These are phyloP conservation scores for Agrochola lychnidis DNA, from an alignment of 2,888 invertebrate species.

Conservation along the genomic window DNA sequence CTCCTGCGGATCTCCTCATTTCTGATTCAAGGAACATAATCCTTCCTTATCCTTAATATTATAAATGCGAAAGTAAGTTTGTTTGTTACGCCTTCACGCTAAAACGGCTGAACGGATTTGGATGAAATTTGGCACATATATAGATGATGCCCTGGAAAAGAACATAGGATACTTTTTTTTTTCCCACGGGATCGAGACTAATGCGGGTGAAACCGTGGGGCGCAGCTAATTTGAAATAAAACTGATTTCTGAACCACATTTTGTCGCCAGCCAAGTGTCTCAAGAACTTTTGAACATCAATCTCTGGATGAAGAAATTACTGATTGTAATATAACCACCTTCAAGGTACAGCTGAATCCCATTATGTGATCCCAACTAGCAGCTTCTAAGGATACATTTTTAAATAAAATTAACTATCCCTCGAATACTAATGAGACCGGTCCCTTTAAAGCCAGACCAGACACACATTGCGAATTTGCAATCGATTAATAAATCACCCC, in stretches of 20 bases:
- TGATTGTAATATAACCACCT: not conserved
- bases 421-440: not conserved
- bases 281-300: not conserved
- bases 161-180: too few relatives aligned
- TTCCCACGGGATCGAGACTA: too few relatives aligned
- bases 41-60: too few relatives aligned
- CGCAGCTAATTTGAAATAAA: not conserved
- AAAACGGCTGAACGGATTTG: too few relatives aligned
- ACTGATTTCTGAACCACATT: not conserved
- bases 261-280: not conserved
- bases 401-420: not conserved
- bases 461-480: constrained; percentile 9
- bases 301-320: not conserved
- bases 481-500: constrained; percentile 31
- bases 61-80: too few relatives aligned
- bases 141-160: too few relatives aligned
- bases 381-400: not conserved
- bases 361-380: too few relatives aligned
- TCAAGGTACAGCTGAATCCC: not conserved
- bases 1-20: too few relatives aligned
- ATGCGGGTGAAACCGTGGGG: too few relatives aligned
- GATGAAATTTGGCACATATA: too few relatives aligned
- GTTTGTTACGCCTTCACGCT: too few relatives aligned
- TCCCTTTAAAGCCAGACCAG: constrained; percentile 5
- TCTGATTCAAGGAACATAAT: too few relatives aligned